These are phyloP conservation scores for Indicator maculatus DNA, from an alignment of 2,113 vertebrate genomes.

Conservation along the genomic window DNA sequence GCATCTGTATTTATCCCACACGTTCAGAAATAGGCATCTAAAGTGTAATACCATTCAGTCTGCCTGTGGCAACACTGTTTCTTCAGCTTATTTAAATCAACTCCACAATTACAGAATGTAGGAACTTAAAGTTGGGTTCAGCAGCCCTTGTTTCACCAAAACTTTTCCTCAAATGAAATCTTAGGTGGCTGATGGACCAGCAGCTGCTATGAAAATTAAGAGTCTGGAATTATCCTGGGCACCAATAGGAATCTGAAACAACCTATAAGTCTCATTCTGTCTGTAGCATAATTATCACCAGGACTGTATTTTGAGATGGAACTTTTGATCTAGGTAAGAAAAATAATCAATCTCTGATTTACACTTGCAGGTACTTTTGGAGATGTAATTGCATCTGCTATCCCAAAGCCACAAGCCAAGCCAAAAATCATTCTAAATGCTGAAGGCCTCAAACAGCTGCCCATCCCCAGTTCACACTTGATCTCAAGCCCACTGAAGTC, in stretches of 20 bases:
- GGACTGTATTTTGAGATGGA: background rate
- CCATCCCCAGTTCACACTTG: slow-evolving; percentile 37
- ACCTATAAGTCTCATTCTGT: background rate
- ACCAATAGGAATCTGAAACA: background rate
- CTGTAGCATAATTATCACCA: background rate
- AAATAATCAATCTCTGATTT: background rate
- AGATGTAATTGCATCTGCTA: background rate
- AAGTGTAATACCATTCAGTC: background rate
- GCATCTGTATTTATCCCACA: background rate
- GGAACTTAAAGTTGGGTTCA: background rate
- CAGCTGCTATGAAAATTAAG: background rate
- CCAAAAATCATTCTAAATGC: background rate
- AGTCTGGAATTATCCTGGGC: background rate
- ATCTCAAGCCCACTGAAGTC: slow-evolving; percentile 26
- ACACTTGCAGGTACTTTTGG: background rate
- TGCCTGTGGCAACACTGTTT: background rate
- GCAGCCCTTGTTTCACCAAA: background rate
- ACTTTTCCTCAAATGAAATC: background rate
- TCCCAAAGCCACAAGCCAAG: background rate
- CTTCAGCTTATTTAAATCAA: slow-evolving; percentile 47
- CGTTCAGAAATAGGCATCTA: background rate
- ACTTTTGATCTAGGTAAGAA: background rate
- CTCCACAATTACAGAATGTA: background rate
- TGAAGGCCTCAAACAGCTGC: background rate
- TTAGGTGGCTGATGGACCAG: background rate